Evolutionary conservation across 2,113 vertebrate genomes (phyloP), one percentile per base, ranked within the genome.

Genomic region (Rafetus swinhoei): DNA sequence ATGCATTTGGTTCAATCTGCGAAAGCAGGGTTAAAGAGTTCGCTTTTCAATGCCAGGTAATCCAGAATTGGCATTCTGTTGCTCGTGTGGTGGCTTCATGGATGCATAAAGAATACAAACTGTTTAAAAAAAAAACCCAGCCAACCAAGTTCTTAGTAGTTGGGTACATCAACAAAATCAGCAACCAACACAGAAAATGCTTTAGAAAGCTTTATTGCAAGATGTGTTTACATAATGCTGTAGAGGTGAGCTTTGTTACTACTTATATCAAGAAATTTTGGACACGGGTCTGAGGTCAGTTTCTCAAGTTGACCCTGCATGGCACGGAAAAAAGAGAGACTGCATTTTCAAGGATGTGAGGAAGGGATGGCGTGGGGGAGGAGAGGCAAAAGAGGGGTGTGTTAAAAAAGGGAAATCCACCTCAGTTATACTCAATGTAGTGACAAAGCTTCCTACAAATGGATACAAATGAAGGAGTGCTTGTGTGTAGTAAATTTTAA

Each of bases 181-280:
- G 50, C 88, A 84, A 55, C 35, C 50, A 95, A 82, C 4, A 25
- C 52, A 62, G 60, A 39, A 39, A 79, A 86, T 97, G 97, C 96
- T 97, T 97, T 97, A 96, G 94, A 94, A 96, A 96, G 95, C 95
- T 98, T 98, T 98, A 98, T 98, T 98, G 97, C 96, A 98, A 97
- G 97, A 96, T 96, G 97, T 97, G 96, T 97, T 97, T 97, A 98
- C 97, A 98, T 97, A 97, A 96, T 35, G 97, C 92, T 95, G 96
- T 95, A 98, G 97, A 97, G 93, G 97, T 98, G 97, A 97, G 95
- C 95, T 96, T 88, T 86, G 97, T 85, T 98, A 89, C 95, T 97
- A 97, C 93, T 85, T 94, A 95, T 97, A 97, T 97, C 93, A 97
- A 98, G 94, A 94, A 80, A 94, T 95, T 95, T 94, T 97, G 96